phyloP scores from a whole-genome alignment of 2,797 vertebrate species.

The Petrocephalus schoutedeni region DNA sequence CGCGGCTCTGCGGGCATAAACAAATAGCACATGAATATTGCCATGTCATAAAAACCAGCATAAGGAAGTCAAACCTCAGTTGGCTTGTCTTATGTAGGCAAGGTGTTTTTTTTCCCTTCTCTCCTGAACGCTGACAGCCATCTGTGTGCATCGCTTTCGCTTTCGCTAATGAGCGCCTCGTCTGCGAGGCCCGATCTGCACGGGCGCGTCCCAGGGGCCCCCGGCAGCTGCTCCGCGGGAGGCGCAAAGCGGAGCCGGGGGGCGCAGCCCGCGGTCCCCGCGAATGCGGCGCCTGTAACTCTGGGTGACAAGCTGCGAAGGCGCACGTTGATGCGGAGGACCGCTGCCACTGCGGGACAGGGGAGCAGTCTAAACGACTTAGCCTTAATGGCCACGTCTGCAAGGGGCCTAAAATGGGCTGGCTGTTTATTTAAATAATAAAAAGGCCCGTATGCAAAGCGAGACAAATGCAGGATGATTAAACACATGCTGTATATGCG shows the following conservation, averaged over 20 bases:
- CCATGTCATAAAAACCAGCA: slow-evolving; percentile 67
- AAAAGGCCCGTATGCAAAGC: background rate
- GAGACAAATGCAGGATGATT: background rate
- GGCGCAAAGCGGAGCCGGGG: slow-evolving; percentile 20
- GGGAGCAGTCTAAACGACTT: background rate
- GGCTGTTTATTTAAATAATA: background rate
- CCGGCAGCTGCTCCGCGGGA: slow-evolving; percentile 64
- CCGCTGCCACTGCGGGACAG: background rate
- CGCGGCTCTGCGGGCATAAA: slow-evolving; percentile 60
- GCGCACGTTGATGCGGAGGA: background rate
- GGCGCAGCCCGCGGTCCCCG: slow-evolving; percentile 46
- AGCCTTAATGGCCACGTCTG: background rate
- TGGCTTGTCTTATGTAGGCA: slow-evolving; percentile 68
- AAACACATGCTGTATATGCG: background rate
- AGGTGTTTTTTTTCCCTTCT: slow-evolving; percentile 41
- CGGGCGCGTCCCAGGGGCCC: slow-evolving; percentile 67
- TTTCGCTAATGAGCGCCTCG: slow-evolving; percentile 73
- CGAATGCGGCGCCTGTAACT: slow-evolving; percentile 50
- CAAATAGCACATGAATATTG: slow-evolving; percentile 68
- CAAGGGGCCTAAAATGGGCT: background rate
- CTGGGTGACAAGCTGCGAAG: slow-evolving; percentile 26
- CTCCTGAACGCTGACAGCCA: slow-evolving; percentile 71
- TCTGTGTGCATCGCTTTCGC: slow-evolving; percentile 75
- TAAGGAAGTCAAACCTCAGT: slow-evolving; percentile 73
- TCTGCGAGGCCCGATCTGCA: slow-evolving; percentile 67